phyloP scores from a whole-genome alignment of 2,113 vertebrate species.

The Mesocricetus auratus region DNA sequence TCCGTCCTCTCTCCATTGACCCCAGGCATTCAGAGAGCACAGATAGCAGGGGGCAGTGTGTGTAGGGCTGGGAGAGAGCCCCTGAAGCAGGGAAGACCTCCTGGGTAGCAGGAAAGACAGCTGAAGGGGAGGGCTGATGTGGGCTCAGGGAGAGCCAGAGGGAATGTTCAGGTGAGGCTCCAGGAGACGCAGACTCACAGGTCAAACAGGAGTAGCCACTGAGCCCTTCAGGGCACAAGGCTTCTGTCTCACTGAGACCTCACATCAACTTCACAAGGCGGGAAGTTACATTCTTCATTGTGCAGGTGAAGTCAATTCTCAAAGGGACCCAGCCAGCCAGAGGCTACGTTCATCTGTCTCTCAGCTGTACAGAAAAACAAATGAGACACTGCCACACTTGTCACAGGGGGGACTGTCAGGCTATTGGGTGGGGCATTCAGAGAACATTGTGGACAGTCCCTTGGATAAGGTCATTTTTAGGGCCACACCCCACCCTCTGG shows the following conservation, averaged over 20 bases:
- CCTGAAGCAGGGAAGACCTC: not conserved
- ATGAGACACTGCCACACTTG: not conserved
- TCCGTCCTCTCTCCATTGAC: rapidly evolving
- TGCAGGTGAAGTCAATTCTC: not conserved
- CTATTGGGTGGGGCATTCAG: not conserved
- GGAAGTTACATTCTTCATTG: not conserved
- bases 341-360: not conserved
- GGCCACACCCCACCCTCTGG: no score
- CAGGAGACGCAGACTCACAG: not conserved
- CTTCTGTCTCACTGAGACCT: not conserved
- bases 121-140: not conserved
- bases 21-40: not conserved
- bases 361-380: not conserved
- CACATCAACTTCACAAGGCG: not conserved
- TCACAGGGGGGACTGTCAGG: not conserved
- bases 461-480: not conserved
- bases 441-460: not conserved
- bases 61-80: not conserved
- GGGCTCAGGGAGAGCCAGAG: not conserved
- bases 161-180: not conserved
- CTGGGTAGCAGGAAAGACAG: not conserved
- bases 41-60: not conserved
- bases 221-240: not conserved
- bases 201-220: not conserved
- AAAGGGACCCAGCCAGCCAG: not conserved